Percentiles rank a stretch among this genome's conserved stretches.
Evolutionary conservation across 1,140 invertebrate species (phyloP).

Genomic region (Ceratoteleas bidentatus): DNA sequence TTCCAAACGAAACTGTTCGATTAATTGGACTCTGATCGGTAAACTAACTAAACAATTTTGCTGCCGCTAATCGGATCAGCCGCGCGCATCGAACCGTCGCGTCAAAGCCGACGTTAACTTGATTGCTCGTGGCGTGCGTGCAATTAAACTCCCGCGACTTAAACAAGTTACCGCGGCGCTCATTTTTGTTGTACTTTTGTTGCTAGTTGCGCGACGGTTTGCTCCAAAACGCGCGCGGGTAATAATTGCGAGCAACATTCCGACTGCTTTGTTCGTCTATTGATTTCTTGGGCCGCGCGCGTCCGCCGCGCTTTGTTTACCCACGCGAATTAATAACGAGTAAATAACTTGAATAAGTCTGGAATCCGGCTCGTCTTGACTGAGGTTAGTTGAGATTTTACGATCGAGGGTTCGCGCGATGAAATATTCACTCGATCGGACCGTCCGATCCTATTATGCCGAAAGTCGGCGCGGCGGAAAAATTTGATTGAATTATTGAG

Average conservation of each 20-base stretch:
- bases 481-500: no score
- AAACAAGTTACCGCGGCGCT: slow-evolving; percentile 4
- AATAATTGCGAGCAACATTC: no score
- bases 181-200: no score
- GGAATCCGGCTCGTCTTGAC: slow-evolving; percentile 4
- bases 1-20: no score
- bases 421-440: slow-evolving; percentile 22
- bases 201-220: no score
- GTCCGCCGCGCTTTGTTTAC: background rate
- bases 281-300: background rate
- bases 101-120: background rate
- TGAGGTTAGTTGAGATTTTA: slow-evolving; percentile 40
- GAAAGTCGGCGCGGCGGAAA: no score
- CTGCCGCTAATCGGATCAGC: no score
- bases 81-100: no score
- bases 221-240: no score
- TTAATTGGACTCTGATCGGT: no score
- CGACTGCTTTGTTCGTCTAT: background rate
- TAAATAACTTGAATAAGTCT: slow-evolving; percentile 32
- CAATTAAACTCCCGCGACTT: background rate
- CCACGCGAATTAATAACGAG: background rate
- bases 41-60: no score
- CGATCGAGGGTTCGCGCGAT: slow-evolving; percentile 36
- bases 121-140: background rate
- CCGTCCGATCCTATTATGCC: background rate